A percentile compares a stretch with the other conserved stretches of the same genome.
These are phyloP conservation scores for Lydus trimaculatus DNA, from an alignment of 2,888 invertebrate genomes.

Conservation along the genomic window DNA sequence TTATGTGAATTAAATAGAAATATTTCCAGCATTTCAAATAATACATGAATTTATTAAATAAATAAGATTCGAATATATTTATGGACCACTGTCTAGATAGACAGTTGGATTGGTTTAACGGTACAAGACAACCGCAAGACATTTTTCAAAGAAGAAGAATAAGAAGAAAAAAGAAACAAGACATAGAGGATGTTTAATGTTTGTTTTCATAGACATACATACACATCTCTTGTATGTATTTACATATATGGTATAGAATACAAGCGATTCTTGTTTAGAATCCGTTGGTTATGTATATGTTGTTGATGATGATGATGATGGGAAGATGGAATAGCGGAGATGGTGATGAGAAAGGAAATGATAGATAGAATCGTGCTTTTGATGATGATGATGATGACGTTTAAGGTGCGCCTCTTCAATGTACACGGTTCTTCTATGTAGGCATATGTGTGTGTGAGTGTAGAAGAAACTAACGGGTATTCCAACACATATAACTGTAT, in stretches of 20 bases:
- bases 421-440: not conserved
- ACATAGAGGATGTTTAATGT: not conserved
- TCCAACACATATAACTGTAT: slow-evolving; percentile 34
- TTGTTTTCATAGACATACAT: not conserved
- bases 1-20: too few species aligned
- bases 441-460: not conserved
- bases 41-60: not conserved
- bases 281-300: not conserved
- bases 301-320: not conserved
- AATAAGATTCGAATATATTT: not conserved
- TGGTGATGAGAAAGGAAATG: not conserved
- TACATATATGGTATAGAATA: not conserved
- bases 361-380: not conserved
- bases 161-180: not conserved
- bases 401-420: slow-evolving; percentile 27
- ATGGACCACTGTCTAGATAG: not conserved
- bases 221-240: not conserved
- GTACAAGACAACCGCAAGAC: not conserved
- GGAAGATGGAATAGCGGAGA: not conserved
- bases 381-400: slow-evolving; percentile 22
- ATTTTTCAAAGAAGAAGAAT: not conserved
- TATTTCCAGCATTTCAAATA: too few species aligned
- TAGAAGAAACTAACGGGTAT: slow-evolving; percentile 39
- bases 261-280: not conserved
- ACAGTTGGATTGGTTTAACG: slow-evolving; percentile 1